These are phyloP conservation scores for Spongia lamella DNA, from an alignment of 37 sponge, comb jelly and placozoan species.

Conservation along the genomic window DNA sequence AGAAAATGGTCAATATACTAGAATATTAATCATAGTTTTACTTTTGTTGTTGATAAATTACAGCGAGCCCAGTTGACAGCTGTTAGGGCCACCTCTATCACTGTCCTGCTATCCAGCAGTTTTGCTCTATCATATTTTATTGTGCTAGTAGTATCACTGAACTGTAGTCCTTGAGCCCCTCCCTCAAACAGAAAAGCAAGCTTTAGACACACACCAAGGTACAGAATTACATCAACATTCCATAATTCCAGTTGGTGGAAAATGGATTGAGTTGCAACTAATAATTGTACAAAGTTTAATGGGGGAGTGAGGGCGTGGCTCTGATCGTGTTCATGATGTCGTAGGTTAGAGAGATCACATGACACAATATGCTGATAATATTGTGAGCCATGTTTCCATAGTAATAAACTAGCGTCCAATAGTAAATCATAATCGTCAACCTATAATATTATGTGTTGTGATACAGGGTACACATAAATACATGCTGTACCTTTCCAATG, in stretches of 20 bases:
- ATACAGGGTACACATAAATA: no score
- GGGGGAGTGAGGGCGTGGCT: no score
- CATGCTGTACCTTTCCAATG: no score
- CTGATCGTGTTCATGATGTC: no score
- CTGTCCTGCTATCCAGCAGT: constrained; percentile 22
- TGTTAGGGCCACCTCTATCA: constrained; percentile 18
- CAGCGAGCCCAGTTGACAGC: constrained; percentile 4
- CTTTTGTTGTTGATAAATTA: no score
- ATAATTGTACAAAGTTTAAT: no score
- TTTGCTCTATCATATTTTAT: constrained; percentile 19
- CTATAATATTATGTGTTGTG: no score
- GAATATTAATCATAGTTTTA: no score
- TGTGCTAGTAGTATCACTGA: no score
- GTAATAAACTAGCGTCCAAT: constrained; percentile 33
- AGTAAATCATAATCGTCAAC: constrained; percentile 46
- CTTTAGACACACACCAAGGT: constrained; percentile 53
- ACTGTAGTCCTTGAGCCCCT: constrained; percentile 24
- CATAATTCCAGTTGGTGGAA: constrained; percentile 42
- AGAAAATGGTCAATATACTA: no score
- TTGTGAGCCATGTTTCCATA: constrained; percentile 32
- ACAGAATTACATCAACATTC: constrained; percentile 50
- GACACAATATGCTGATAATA: no score
- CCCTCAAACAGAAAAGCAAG: constrained; percentile 35
- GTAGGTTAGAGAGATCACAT: no score
- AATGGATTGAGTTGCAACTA: neutral